Evolutionary conservation across 1,140 invertebrate genomes (phyloP).

Genomic region (Phortica variegata): DNA sequence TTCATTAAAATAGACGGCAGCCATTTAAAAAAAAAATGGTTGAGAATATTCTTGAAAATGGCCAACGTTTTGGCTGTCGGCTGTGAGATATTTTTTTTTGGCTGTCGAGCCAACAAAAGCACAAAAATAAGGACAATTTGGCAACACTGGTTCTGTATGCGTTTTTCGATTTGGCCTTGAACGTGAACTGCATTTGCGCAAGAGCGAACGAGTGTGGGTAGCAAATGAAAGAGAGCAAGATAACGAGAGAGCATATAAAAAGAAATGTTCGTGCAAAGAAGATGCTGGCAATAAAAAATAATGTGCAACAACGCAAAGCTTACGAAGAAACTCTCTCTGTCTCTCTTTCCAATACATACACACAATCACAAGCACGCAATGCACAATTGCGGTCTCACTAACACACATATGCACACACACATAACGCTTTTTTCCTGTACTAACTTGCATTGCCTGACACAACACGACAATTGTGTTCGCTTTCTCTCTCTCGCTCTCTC

Average conservation of each 20-base stretch:
- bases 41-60: too few species aligned
- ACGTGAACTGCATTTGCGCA: constrained; percentile 56
- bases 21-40: constrained; percentile 28
- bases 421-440: too few species aligned
- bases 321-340: background rate
- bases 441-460: too few species aligned
- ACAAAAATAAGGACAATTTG: constrained; percentile 8
- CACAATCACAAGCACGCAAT: too few species aligned
- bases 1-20: constrained; percentile 17
- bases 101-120: constrained; percentile 31
- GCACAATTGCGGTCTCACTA: too few species aligned
- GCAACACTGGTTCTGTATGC: too few species aligned
- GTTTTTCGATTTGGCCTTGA: constrained; percentile 46
- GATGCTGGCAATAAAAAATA: too few species aligned
- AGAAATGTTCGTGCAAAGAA: constrained; percentile 12
- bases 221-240: background rate
- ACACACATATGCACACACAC: too few species aligned
- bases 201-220: constrained; percentile 14
- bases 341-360: constrained; percentile 1
- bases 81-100: too few species aligned
- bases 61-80: too few species aligned
- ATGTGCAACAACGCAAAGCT: background rate
- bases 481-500: background rate
- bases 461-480: background rate
- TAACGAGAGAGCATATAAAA: constrained; percentile 17